Evolutionary conservation across 2,113 vertebrate genomes (phyloP), one percentile per base, ranked within the genome.

Genomic region (Ariopsis seemanni): DNA sequence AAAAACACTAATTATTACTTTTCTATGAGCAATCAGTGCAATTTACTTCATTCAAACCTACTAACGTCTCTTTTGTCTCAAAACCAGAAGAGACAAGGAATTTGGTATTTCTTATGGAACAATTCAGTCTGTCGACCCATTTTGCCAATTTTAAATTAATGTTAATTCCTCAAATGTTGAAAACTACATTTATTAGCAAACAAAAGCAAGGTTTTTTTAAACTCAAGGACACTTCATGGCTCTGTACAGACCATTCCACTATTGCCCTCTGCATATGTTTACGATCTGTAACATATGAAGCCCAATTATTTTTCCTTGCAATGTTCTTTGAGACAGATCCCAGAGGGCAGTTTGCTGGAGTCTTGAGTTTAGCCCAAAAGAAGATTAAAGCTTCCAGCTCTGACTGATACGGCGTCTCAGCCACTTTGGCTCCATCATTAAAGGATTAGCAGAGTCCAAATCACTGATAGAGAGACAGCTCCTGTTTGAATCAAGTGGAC

Each of bases 341-440:
- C 78, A 71, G 58, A 72, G 48, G 18, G 62, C 50, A 50, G 84
- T 52, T 67, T 80, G 74, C 74, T 80, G 63, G 77, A 74, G 77
- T 65, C 67, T 58, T 84, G 22, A 60, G 84, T 85, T 88, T 88
- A 84, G 30, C 82, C 85, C 82, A 89, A 88, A 91, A 91, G 89
- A 88, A 83, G 86, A 90, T 91, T 88, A 90, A n/a, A 83, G 86
- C 53, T 58, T 63, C 48, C 20, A 80, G 57, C 65, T 87, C n/a
- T 62, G 57, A 78, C 83, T 82, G 82, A 79, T 81, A 75, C 34
- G 69, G 65, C 34, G 65, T 87, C 88, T 87, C 88, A 89, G 88
- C 85, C 88, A 87, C 85, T 89, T 87, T 87, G 85, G 85, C 88
- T 89, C 82, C 88, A 81, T 89, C 88, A 84, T 84, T 87, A 87